These are phyloP conservation scores for Neocloeon triangulifer DNA, from an alignment of 1,140 invertebrate genomes.

Conservation along the genomic window DNA sequence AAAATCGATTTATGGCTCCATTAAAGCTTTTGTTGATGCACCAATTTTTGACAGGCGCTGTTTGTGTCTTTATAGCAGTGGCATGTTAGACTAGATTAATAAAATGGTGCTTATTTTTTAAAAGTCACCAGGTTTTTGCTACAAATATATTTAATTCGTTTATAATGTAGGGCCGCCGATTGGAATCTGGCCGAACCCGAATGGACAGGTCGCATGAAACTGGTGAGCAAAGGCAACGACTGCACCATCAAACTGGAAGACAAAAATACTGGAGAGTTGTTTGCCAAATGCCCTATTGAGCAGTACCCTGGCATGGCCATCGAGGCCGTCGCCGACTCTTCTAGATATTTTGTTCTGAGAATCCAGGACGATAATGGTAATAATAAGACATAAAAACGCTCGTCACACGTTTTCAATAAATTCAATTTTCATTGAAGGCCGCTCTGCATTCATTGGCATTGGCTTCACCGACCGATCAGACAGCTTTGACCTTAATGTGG, in stretches of 20 bases:
- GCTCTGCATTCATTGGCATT: constrained; percentile 89
- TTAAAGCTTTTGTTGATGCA: too few relatives aligned
- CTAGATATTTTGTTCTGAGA: constrained; percentile 91
- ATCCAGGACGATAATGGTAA: constrained; percentile 88
- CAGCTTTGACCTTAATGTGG: constrained; percentile 97
- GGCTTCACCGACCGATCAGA: constrained; percentile 95
- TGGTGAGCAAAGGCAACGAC: constrained; percentile 70
- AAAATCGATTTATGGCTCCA: too few relatives aligned
- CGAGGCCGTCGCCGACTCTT: constrained; percentile 92
- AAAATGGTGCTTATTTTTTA: too few relatives aligned
- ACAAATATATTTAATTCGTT: too few relatives aligned
- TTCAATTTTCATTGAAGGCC: constrained; percentile 27
- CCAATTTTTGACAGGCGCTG: too few relatives aligned
- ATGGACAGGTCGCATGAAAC: constrained; percentile 83
- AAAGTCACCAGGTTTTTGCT: too few relatives aligned
- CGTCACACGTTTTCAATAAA: constrained; percentile 1
- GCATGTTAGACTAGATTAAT: too few relatives aligned
- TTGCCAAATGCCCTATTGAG: constrained; percentile 95
- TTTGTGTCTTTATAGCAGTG: too few relatives aligned
- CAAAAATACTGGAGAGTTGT: constrained; percentile 81
- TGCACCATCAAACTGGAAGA: constrained; percentile 88
- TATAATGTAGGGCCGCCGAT: constrained; percentile 94
- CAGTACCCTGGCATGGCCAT: constrained; percentile 84
- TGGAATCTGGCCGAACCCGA: constrained; percentile 94
- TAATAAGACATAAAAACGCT: constrained; percentile 2